Conservation (phyloP, 1,140 invertebrate species). For the Atta colombica region DNA sequence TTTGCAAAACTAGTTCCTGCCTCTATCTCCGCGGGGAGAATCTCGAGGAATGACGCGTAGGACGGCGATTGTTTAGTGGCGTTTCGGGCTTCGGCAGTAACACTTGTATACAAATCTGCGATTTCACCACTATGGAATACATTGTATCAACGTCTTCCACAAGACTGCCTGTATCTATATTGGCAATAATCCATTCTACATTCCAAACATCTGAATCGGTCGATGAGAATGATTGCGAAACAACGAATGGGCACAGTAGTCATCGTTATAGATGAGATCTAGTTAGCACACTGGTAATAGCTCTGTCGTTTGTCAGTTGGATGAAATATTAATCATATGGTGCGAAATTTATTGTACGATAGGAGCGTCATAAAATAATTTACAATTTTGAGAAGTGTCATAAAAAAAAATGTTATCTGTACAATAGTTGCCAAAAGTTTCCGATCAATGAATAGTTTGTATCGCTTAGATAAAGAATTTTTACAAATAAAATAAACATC, state of each 20-base stretch:
- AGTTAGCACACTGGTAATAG: constrained; percentile 39
- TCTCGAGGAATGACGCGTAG: constrained; percentile 70
- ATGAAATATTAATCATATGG: constrained; percentile 8
- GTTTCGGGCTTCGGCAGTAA: constrained; percentile 64
- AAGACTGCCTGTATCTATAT: not conserved
- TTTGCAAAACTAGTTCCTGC: constrained; percentile 71
- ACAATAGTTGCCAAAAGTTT: no score
- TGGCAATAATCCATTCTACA: constrained; percentile 38
- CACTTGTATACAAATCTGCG: constrained; percentile 52
- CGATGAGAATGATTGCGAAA: constrained; percentile 38
- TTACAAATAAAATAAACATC: no score
- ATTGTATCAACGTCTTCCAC: not conserved
- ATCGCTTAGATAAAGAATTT: no score
- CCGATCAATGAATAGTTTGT: no score
- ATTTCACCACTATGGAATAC: constrained; percentile 59
- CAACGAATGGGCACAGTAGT: constrained; percentile 31
- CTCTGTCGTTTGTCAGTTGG: constrained; percentile 16
- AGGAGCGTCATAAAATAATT: not conserved
- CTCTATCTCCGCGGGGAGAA: constrained; percentile 67
- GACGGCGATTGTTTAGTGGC: constrained; percentile 72
- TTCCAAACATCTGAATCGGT: constrained; percentile 14
- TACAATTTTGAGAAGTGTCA: not conserved
- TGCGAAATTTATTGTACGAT: not conserved
- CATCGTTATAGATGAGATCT: constrained; percentile 44
- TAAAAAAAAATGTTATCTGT: not conserved